A percentile compares a stretch with the other conserved stretches of the same genome.
These are phyloP conservation scores for Paedocypris sp. DNA, from an alignment of 2,113 vertebrate species.

Conservation along the genomic window DNA sequence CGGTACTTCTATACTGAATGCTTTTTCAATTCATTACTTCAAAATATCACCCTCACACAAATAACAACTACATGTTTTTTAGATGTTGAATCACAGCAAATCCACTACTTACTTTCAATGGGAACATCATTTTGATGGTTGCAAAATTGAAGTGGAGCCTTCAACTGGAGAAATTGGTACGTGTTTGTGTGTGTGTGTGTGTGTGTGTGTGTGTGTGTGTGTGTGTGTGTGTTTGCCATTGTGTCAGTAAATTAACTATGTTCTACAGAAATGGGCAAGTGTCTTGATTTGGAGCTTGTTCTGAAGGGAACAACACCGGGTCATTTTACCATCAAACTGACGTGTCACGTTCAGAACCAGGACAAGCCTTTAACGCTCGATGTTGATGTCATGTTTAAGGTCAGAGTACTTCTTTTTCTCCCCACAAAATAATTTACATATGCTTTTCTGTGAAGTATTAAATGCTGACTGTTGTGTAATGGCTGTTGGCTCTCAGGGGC, in stretches of 20 bases:
- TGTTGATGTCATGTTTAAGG: slow-evolving; percentile 76
- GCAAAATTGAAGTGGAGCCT: slow-evolving; percentile 76
- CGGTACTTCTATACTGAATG: slow-evolving; percentile 52
- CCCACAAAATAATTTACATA: neutral
- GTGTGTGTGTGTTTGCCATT: no score
- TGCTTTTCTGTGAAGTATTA: neutral
- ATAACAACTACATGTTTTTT: slow-evolving; percentile 20
- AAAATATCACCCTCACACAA: neutral
- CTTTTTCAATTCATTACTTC: neutral
- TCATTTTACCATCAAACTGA: slow-evolving; percentile 49
- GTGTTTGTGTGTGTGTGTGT: no score
- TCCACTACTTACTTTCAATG: slow-evolving; percentile 69
- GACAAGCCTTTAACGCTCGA: slow-evolving; percentile 57
- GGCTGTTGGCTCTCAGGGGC: slow-evolving; percentile 64
- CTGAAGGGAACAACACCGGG: slow-evolving; percentile 68
- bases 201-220: no score
- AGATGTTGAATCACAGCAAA: slow-evolving; percentile 94
- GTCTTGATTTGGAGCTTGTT: slow-evolving; percentile 61
- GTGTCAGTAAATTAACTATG: neutral
- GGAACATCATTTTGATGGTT: slow-evolving; percentile 55
- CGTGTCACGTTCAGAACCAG: slow-evolving; percentile 61
- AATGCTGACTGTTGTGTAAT: neutral
- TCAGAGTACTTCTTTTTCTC: neutral
- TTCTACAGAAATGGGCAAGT: slow-evolving; percentile 60
- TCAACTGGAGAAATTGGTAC: slow-evolving; percentile 66